These are phyloP conservation scores for Elgaria multicarinata DNA, from an alignment of 2,113 vertebrate species.

Conservation along the genomic window DNA sequence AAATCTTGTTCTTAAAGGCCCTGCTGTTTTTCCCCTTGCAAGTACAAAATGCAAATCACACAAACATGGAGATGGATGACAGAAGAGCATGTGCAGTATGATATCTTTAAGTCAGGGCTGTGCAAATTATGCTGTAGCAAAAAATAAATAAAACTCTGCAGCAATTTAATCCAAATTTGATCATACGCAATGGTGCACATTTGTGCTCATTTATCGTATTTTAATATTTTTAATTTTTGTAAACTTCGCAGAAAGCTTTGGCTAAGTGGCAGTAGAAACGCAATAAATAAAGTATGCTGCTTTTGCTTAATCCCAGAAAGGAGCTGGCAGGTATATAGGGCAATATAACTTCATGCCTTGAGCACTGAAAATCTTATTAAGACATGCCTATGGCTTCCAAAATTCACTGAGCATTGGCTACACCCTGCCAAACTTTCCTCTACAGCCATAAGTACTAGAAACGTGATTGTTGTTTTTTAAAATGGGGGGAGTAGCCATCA, in stretches of 20 bases:
- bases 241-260: too few relatives aligned
- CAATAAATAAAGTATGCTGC: not conserved
- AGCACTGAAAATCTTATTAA: not conserved
- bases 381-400: not conserved
- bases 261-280: too few relatives aligned
- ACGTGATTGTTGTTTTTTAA: too few relatives aligned
- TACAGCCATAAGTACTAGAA: not conserved
- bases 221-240: too few relatives aligned
- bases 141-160: not conserved
- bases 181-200: not conserved
- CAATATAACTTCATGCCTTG: not conserved
- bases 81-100: too few relatives aligned
- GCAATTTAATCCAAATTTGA: not conserved
- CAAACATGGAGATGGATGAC: not conserved
- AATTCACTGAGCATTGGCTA: not conserved
- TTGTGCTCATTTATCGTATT: not conserved
- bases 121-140: not conserved
- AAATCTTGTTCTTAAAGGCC: slow-evolving; percentile 15
- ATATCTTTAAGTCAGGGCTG: not conserved
- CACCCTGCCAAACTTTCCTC: not conserved
- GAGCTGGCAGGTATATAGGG: not conserved
- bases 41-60: not conserved
- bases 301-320: not conserved
- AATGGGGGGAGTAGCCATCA: too few relatives aligned
- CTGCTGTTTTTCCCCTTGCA: not conserved